Evolutionary conservation across 2,888 invertebrate species (phyloP), one percentile per base, ranked within the genome.

Genomic region (Limnephilus lunatus): DNA sequence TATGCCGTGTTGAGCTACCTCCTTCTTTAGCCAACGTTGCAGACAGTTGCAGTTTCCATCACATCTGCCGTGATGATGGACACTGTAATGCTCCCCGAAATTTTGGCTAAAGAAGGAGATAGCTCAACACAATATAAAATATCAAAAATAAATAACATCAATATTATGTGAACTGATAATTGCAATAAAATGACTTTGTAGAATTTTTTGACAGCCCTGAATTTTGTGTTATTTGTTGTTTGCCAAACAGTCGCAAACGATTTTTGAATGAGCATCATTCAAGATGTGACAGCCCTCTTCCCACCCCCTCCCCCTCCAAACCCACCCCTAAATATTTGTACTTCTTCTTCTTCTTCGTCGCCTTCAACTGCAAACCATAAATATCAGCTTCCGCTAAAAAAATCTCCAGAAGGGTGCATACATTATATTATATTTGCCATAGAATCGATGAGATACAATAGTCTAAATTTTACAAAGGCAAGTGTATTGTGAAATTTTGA

Each of bases 251-350:
- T 92, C 92, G 44, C 92, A 93, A 93, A 93, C 93, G 93, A 93
- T 92, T 91, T 93, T 92, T 93, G 93, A 93, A 93, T 93, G 93
- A 53, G 92, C 85, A 92, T 89, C 92, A 90, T 93, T 93, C 91
- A 85, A 93, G 86, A 91, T 91, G 91, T 93, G 93, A 93, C 93
- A 92, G 85, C 31, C 81, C 30, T 81, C 81, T 81, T 68, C 25
- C 88, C 88, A 68, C 68, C 68, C 32, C 31, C 68, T 5, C 35
- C 85, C 53, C 87, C 87, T 32, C 7, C 0, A n/a, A 30, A 44
- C 19, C 44, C 86, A 39, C 86, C 86, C 68, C 9, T 68, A 68
- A 25, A 25, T 68, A 68, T 68, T 25, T 68, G 25, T 86, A 35
- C 12, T 1, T 35, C 85, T 32, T 53, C 68, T 87, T 87, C 53